Percentiles rank a stretch among this genome's conserved stretches.
phyloP scores from a whole-genome alignment of 2,888 invertebrate genomes.

The Heliconius sara region DNA sequence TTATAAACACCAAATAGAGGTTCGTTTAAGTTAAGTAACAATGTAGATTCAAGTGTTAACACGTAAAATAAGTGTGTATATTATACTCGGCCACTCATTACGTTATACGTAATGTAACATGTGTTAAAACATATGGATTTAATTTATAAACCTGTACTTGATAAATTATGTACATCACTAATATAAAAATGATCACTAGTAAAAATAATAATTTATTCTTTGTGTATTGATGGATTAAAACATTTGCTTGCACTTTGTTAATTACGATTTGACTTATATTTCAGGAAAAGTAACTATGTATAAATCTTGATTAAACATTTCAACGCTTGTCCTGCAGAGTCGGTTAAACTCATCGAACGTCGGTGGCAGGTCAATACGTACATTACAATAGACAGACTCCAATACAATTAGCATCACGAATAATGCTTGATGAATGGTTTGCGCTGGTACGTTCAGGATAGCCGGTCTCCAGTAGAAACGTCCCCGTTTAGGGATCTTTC shows the following conservation, averaged over 20 bases:
- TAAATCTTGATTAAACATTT: conserved; percentile 58
- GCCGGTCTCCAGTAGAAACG: conserved; percentile 47
- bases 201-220: neutral
- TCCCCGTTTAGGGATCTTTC: conserved; percentile 48
- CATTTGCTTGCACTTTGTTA: neutral
- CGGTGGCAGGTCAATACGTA: conserved; percentile 59
- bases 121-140: neutral
- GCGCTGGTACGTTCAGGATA: conserved; percentile 37
- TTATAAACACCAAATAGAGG: too few species aligned
- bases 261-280: conserved; percentile 50
- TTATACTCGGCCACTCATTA: neutral
- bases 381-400: conserved; percentile 35
- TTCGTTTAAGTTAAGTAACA: too few species aligned
- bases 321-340: conserved; percentile 69
- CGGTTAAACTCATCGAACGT: conserved; percentile 52
- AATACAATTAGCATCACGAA: conserved; percentile 49
- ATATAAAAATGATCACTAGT: neutral
- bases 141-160: neutral
- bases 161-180: neutral
- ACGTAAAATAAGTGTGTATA: too few species aligned
- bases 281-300: conserved; percentile 55
- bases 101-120: neutral
- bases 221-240: neutral
- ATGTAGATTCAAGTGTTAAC: too few species aligned
- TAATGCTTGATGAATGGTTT: conserved; percentile 38